Conservation (phyloP, 2,797 vertebrate species). For the Petrocephalus sullivani region DNA sequence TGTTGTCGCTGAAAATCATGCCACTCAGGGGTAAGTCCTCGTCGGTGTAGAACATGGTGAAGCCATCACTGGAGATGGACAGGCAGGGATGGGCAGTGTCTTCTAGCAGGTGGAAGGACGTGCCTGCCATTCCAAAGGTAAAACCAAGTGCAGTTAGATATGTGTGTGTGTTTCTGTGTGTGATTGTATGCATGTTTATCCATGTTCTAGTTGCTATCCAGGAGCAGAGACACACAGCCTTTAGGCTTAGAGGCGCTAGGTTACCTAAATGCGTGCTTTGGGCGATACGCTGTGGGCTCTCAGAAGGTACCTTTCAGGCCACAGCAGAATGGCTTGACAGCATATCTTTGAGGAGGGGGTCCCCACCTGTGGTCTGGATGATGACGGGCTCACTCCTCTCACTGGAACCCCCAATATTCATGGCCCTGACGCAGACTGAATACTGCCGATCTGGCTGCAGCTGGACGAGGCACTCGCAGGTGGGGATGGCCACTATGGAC, state of each 20-base stretch:
- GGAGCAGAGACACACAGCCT: background rate
- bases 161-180: background rate
- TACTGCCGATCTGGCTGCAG: slow-evolving; percentile 72
- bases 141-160: background rate
- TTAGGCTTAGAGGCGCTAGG: background rate
- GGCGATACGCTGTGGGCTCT: background rate
- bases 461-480: slow-evolving; percentile 81
- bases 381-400: slow-evolving; percentile 13
- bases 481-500: slow-evolving; percentile 83
- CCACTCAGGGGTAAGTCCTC: slow-evolving; percentile 67
- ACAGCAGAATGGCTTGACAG: background rate
- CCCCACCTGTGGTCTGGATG: slow-evolving; percentile 16
- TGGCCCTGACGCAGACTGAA: slow-evolving; percentile 64
- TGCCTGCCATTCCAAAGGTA: slow-evolving; percentile 59
- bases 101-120: slow-evolving; percentile 76
- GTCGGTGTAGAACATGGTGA: slow-evolving; percentile 74
- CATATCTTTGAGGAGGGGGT: background rate
- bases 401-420: slow-evolving; percentile 73
- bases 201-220: background rate
- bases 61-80: slow-evolving; percentile 78
- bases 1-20: slow-evolving; percentile 61
- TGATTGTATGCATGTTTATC: background rate
- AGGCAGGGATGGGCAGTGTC: slow-evolving; percentile 82
- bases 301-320: background rate
- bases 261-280: background rate